Evolutionary conservation across 2,797 vertebrate genomes (phyloP), one percentile per base, ranked within the genome.

Genomic region (Trichosurus vulpecula): DNA sequence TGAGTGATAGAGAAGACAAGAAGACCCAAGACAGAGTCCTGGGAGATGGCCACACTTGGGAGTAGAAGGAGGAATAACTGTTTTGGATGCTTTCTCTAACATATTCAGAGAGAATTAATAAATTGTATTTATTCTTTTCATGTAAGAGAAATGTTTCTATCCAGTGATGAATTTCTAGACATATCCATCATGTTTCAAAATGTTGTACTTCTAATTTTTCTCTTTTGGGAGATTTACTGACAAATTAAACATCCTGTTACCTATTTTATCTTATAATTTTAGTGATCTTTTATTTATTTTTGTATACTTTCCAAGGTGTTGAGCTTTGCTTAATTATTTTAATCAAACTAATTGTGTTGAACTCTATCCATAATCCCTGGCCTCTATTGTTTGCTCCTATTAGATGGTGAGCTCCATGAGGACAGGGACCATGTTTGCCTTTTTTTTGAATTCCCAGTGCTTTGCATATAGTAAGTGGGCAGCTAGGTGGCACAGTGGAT

Each of bases 71-170:
- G 14, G 61, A n/a, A 66, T n/a, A 6, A 97, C 97, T 91, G 95
- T 92, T 93, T 95, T 96, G 92, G 47, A 95, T 95, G 91, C 31
- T 57, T 95, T 96, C 96, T 97, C 89, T 97, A 96, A 96, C 95
- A 57, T 47, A 97, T 97, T 94, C 95, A 97, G 58, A 95, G 74
- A 97, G 93, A 95, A 95, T 96, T 94, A 97, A 96, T 98, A 96
- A 96, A 96, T 97, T 94, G 93, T 91, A 81, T 95, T 95, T 97
- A 97, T 96, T 97, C 96, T 94, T 92, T 93, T 95, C 52, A 95
- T 55, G 92, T 58, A 97, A 95, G 92, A 96, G 90, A 94, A 35
- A 31, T 94, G 96, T 97, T 95, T 22, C 54, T 95, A 51, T 54
- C 90, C 90, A 95, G 1, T 90, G 41, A 29, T 95, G 87, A 97